These are phyloP conservation scores for Polypterus senegalus DNA, from an alignment of 2,113 vertebrate genomes.

Conservation along the genomic window DNA sequence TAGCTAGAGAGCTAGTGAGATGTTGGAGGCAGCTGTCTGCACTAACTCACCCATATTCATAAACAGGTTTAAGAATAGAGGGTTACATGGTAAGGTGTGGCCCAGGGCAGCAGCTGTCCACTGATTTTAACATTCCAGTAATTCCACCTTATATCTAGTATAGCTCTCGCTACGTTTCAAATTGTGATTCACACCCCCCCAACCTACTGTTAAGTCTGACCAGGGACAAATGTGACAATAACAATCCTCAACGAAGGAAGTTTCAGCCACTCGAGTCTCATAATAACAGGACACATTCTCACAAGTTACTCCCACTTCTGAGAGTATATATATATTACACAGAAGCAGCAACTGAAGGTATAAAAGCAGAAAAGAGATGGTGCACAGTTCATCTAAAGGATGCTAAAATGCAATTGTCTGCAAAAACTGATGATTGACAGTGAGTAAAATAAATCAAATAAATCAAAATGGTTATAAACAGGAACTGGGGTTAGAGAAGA, in stretches of 20 bases:
- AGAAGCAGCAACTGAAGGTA: no score
- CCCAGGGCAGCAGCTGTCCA: neutral
- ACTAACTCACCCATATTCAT: slow-evolving; percentile 25
- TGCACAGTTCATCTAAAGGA: no score
- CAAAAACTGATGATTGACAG: no score
- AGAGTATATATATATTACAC: neutral
- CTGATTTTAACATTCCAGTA: neutral
- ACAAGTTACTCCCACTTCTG: neutral
- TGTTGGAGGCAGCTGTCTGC: slow-evolving; percentile 3
- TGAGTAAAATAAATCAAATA: no score
- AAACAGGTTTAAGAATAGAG: slow-evolving; percentile 38
- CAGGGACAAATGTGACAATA: neutral
- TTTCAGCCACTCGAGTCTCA: neutral
- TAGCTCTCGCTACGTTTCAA: neutral
- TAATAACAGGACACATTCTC: neutral
- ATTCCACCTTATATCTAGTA: neutral
- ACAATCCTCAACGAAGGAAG: neutral
- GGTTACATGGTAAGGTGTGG: slow-evolving; percentile 21
- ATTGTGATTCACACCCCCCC: neutral
- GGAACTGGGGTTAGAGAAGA: no score
- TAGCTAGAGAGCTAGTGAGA: slow-evolving; percentile 4
- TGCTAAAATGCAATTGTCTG: no score
- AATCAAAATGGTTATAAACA: no score
- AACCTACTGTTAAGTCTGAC: neutral
- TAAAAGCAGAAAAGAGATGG: no score